These are phyloP conservation scores for Oreochromis mossambicus DNA, from an alignment of 2,797 vertebrate genomes.

Conservation along the genomic window DNA sequence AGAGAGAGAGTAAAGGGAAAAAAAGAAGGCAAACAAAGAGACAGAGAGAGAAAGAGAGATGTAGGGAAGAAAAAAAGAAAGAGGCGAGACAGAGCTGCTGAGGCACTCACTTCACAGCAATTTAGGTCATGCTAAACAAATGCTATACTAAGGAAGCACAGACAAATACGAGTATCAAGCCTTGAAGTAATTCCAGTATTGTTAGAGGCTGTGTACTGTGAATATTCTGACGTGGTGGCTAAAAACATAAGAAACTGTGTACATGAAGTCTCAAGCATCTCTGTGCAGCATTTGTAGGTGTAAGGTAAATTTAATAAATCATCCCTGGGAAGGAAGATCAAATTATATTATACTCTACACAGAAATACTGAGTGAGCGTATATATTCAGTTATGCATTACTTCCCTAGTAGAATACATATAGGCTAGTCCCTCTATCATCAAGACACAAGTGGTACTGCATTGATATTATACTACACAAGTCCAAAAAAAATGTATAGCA, in stretches of 20 bases:
- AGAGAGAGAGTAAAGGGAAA: constrained; percentile 6
- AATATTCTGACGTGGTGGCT: not conserved
- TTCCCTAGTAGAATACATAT: not conserved
- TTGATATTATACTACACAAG: not conserved
- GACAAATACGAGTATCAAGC: constrained; percentile 43
- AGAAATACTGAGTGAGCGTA: constrained; percentile 12
- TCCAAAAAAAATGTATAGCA: not conserved
- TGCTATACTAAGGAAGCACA: constrained; percentile 49
- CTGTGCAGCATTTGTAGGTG: constrained; percentile 8
- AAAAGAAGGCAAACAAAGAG: constrained; percentile 30
- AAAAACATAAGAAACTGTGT: not conserved
- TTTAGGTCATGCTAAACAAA: constrained; percentile 77
- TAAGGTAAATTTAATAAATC: constrained; percentile 31
- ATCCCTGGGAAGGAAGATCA: not conserved
- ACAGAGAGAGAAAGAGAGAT: constrained; percentile 12
- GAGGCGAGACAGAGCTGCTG: constrained; percentile 67
- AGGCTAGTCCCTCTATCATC: not conserved
- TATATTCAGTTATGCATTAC: constrained; percentile 29
- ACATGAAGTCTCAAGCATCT: constrained; percentile 4
- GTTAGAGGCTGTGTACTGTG: not conserved
- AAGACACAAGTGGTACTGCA: not conserved
- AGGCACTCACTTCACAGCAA: constrained; percentile 71
- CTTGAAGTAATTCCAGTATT: constrained; percentile 32
- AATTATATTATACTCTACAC: constrained; percentile 12
- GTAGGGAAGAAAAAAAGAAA: constrained; percentile 32